Percentiles rank a stretch among this genome's conserved stretches.
These are phyloP conservation scores for Leucopsar rothschildi DNA, from an alignment of 2,113 vertebrate genomes.

Conservation along the genomic window DNA sequence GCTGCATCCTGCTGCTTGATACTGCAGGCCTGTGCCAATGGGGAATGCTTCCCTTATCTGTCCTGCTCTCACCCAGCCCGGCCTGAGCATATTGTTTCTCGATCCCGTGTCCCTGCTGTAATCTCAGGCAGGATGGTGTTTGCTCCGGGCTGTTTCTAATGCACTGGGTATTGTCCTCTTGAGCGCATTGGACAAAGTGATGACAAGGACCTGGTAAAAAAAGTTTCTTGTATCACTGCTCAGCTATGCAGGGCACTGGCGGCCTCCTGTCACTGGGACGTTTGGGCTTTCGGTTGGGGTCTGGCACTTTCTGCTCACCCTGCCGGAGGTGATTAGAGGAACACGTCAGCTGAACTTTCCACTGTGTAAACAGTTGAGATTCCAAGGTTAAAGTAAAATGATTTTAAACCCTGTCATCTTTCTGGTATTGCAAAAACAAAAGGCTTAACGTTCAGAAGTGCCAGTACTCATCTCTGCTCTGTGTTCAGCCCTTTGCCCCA, in stretches of 20 bases:
- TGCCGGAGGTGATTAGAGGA: constrained; percentile 70
- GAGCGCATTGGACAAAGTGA: constrained; percentile 49
- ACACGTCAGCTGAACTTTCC: constrained; percentile 70
- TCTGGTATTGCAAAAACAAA: constrained; percentile 27
- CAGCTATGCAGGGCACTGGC: constrained; percentile 60
- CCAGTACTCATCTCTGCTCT: neutral
- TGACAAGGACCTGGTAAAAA: constrained; percentile 76
- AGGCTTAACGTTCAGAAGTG: neutral
- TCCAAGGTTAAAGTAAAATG: constrained; percentile 66
- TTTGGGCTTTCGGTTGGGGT: constrained; percentile 31
- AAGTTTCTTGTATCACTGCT: constrained; percentile 69
- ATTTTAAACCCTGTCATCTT: constrained; percentile 57
- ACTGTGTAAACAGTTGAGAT: constrained; percentile 67
- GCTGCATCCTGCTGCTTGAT: constrained; percentile 20
- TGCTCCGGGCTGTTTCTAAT: constrained; percentile 41
- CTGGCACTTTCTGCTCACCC: constrained; percentile 35
- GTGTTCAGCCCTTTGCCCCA: neutral
- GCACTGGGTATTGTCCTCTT: constrained; percentile 70
- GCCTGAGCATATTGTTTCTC: neutral
- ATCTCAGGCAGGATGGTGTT: constrained; percentile 53
- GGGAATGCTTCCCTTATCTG: constrained; percentile 68
- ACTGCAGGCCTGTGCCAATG: neutral
- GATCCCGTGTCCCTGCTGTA: constrained; percentile 54
- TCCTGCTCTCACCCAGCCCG: neutral
- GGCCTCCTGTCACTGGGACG: constrained; percentile 46